A percentile compares a stretch with the other conserved stretches of the same genome.
Evolutionary conservation across 1,140 invertebrate genomes (phyloP).

Genomic region (Hyles vespertilio): DNA sequence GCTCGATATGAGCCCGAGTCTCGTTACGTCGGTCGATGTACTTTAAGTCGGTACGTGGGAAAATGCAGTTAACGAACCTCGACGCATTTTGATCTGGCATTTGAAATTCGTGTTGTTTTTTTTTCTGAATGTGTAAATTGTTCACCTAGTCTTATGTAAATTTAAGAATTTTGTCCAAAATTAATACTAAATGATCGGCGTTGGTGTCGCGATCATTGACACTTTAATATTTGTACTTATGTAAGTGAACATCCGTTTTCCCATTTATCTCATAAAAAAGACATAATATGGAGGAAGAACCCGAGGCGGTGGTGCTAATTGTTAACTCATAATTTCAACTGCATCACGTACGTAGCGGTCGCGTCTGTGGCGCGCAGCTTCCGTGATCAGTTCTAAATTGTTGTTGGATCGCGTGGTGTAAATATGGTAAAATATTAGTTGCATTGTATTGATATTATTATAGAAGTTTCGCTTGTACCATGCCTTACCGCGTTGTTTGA

Average conservation of each 20-base stretch:
- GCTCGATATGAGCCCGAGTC: no score
- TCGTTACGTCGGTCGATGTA: no score
- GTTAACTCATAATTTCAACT: not conserved
- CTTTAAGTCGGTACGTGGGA: no score
- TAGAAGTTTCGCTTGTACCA: slow-evolving; percentile 1
- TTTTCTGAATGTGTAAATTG: not conserved
- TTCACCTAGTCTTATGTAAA: slow-evolving; percentile 30
- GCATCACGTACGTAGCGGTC: not conserved
- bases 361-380: no score
- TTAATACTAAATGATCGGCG: slow-evolving; percentile 17
- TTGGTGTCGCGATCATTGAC: slow-evolving; percentile 31
- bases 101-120: slow-evolving; percentile 6
- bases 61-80: no score
- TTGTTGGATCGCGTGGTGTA: slow-evolving; percentile 1
- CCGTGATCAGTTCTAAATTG: no score
- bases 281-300: not conserved
- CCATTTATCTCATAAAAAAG: slow-evolving; percentile 5
- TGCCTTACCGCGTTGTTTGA: not conserved
- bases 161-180: slow-evolving; percentile 28
- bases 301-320: slow-evolving; percentile 6
- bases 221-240: slow-evolving; percentile 37
- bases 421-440: not conserved
- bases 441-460: slow-evolving; percentile 5
- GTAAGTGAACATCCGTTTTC: slow-evolving; percentile 9
- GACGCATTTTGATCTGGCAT: slow-evolving; percentile 18